Evolutionary conservation across 2,113 vertebrate genomes (phyloP), one percentile per base, ranked within the genome.

Genomic region (Sebastes fasciatus): DNA sequence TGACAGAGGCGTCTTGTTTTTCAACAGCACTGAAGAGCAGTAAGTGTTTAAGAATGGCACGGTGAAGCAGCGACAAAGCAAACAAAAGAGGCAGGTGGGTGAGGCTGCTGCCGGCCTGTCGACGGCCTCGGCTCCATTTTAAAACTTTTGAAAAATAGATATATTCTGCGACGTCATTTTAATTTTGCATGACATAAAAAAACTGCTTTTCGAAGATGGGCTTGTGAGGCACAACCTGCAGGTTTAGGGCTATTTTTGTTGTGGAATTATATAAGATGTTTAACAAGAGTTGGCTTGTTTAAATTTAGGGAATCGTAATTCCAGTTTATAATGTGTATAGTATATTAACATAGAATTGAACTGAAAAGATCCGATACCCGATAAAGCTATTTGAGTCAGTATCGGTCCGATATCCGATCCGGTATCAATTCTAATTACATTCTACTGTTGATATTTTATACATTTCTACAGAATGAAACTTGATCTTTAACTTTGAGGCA

Each of bases 11-110:
- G 60, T 74, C 58, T 76, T 85, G 82, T 77, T 84, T 88, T 86
- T 89, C 80, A 77, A 43, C 67, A 49, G 70, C 73, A 6, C 75
- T 71, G 76, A 80, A 80, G 81, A 89, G 85, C 84, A 78, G 12
- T 82, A 71, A 76, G 79, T 60, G 74, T 80, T 61, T 67, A 65
- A 91, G 85, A 90, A 84, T 75, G 69, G 74, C 42, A 84, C n/a
- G 3, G 58, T 71, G 86, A 83, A 60, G 80, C 77, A 74, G 73
- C 68, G 79, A 87, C 78, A 87, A 79, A 79, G 80, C 78, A 88
- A 74, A 91, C 81, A 90, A 87, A 82, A 74, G 63, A 89, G 79
- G 81, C 85, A 91, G 86, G 84, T 87, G 89, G 88, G 82, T 60
- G 71, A 88, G 74, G 67, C 61, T 48, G 65, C 64, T 76, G 54